phyloP scores from a whole-genome alignment of 1,140 invertebrate genomes.

The Protaetia brevitarsis region DNA sequence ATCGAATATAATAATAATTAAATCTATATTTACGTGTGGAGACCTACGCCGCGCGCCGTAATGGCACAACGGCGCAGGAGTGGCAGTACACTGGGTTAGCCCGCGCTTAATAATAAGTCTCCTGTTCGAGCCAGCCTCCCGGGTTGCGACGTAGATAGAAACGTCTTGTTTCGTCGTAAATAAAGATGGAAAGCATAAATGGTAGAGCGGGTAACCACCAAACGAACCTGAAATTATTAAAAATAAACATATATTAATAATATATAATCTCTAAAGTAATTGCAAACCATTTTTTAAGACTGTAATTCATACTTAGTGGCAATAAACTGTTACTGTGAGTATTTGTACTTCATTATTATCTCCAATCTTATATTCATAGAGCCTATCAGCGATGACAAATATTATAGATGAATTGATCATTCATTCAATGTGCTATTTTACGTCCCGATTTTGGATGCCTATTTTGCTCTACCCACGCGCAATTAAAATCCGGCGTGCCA shows the following conservation, averaged over 20 bases:
- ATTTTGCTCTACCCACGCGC: too few species aligned
- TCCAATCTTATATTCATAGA: too few species aligned
- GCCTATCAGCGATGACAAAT: too few species aligned
- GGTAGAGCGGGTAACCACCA: slow-evolving; percentile 97
- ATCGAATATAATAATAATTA: slow-evolving; percentile 35
- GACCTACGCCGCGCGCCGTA: slow-evolving; percentile 29
- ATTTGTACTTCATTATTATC: too few species aligned
- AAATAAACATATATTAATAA: background rate
- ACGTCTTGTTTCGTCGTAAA: slow-evolving; percentile 97
- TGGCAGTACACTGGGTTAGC: slow-evolving; percentile 40
- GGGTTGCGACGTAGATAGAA: slow-evolving; percentile 95
- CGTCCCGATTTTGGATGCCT: too few species aligned
- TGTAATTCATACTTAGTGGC: too few species aligned
- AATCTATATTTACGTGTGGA: slow-evolving; percentile 26
- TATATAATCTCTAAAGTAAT: too few species aligned
- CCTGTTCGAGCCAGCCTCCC: slow-evolving; percentile 96
- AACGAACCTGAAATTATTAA: slow-evolving; percentile 81
- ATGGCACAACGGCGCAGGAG: slow-evolving; percentile 31
- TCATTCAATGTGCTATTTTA: too few species aligned
- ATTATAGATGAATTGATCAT: too few species aligned
- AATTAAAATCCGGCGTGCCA: too few species aligned
- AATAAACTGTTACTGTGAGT: too few species aligned
- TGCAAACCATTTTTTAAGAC: too few species aligned
- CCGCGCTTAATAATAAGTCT: slow-evolving; percentile 92
- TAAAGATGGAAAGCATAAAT: slow-evolving; percentile 96